A percentile compares a stretch with the other conserved stretches of the same genome.
Evolutionary conservation across 2,113 vertebrate genomes (phyloP).

Genomic region (Cynopterus brachyotis): DNA sequence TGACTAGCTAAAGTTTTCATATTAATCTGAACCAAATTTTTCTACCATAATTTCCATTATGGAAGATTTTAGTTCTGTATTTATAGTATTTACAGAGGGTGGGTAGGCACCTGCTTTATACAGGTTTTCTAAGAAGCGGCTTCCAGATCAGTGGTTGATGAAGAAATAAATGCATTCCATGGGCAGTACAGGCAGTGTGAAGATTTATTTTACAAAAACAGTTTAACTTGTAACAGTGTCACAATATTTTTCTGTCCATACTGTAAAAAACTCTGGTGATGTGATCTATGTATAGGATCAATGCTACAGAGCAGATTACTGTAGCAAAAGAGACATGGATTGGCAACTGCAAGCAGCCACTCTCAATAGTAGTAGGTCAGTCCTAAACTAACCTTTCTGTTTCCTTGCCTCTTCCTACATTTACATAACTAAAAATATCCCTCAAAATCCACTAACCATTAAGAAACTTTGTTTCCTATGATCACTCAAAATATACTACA

Average conservation of each 20-base stretch:
- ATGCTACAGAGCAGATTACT: background rate
- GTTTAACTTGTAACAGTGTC: background rate
- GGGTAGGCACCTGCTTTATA: background rate
- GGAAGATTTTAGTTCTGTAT: background rate
- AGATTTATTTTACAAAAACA: background rate
- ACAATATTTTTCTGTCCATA: background rate
- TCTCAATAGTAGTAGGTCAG: background rate
- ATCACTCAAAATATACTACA: background rate
- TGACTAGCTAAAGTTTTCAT: background rate
- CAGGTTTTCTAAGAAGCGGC: slow-evolving; percentile 12
- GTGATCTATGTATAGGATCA: background rate
- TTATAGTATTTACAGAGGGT: slow-evolving; percentile 6
- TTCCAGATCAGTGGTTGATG: background rate
- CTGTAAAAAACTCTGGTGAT: background rate
- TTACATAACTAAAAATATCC: slow-evolving; percentile 23
- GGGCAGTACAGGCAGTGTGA: background rate
- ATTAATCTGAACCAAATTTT: slow-evolving; percentile 38
- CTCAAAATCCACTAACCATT: background rate
- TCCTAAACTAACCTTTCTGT: background rate
- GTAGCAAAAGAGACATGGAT: background rate
- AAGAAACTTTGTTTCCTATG: background rate
- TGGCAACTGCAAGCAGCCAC: background rate
- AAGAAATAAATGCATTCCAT: background rate
- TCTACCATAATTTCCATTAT: background rate
- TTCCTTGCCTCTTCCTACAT: background rate